phyloP scores from a whole-genome alignment of 2,888 invertebrate species.

The Mythimna loreyi region DNA sequence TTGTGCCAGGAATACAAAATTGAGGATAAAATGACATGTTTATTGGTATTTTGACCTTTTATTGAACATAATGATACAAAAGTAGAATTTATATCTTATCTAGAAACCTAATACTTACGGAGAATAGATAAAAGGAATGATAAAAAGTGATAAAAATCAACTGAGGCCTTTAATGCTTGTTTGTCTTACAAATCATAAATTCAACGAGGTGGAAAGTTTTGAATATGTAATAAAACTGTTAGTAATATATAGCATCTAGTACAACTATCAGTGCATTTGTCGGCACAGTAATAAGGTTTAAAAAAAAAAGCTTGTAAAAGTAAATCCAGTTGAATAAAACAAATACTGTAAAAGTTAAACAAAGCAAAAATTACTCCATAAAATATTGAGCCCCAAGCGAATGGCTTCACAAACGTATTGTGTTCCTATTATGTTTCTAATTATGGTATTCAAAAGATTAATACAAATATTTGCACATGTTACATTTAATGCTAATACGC shows the following conservation, averaged over 20 bases:
- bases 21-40: constrained; percentile 20
- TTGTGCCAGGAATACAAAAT: constrained; percentile 48
- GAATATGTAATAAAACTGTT: not conserved
- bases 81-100: constrained; percentile 48
- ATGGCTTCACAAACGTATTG: too few relatives aligned
- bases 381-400: too few relatives aligned
- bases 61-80: constrained; percentile 26
- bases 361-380: not conserved
- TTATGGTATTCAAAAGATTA: too few relatives aligned
- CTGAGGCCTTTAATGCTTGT: constrained; percentile 17
- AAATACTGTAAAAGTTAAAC: not conserved
- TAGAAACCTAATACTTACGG: constrained; percentile 30
- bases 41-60: constrained; percentile 36
- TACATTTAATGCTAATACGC: constrained; percentile 1
- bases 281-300: too few relatives aligned
- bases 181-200: constrained; percentile 26
- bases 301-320: not conserved
- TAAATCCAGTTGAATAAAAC: not conserved
- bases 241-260: not conserved
- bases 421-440: too few relatives aligned
- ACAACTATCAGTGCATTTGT: not conserved
- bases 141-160: constrained; percentile 53
- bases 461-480: constrained; percentile 3
- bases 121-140: constrained; percentile 50
- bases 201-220: constrained; percentile 24